Conservation (phyloP, 2,888 invertebrate genomes). For the Argyresthia albistria region DNA sequence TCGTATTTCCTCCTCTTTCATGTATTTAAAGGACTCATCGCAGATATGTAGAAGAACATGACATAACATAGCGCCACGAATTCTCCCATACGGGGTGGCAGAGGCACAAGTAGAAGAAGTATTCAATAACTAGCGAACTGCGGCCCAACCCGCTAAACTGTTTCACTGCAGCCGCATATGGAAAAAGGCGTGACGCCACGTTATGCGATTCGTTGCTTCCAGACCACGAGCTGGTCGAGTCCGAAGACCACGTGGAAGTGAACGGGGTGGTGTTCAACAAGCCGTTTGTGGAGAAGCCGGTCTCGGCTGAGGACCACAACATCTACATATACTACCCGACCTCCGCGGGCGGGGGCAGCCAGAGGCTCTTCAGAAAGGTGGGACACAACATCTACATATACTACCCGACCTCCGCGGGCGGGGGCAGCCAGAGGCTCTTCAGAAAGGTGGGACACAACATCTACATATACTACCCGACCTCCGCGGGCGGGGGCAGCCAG, state of each 20-base stretch:
- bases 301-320: conserved; percentile 99
- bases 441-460: conserved; percentile 93
- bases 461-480: conserved; percentile 99
- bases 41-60: too few relatives aligned
- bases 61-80: too few relatives aligned
- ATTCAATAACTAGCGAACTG: too few relatives aligned
- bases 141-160: too few relatives aligned
- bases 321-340: conserved; percentile 99
- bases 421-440: conserved; percentile 97
- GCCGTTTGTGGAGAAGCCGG: conserved; percentile 99
- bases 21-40: too few relatives aligned
- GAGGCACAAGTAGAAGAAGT: too few relatives aligned
- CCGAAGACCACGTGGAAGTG: conserved; percentile 97
- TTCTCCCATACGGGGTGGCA: too few relatives aligned
- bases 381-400: conserved; percentile 95
- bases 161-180: too few relatives aligned
- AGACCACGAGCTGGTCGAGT: conserved; percentile 94
- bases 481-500: conserved; percentile 98
- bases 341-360: conserved; percentile 98
- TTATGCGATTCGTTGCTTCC: conserved; percentile 5
- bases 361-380: conserved; percentile 97
- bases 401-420: conserved; percentile 98
- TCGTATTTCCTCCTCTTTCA: too few relatives aligned
- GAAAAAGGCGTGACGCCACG: too few relatives aligned
- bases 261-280: conserved; percentile 96